Conservation (phyloP, 64 coral and sea anemone genomes). For the Catalaphyllia jardinei region DNA sequence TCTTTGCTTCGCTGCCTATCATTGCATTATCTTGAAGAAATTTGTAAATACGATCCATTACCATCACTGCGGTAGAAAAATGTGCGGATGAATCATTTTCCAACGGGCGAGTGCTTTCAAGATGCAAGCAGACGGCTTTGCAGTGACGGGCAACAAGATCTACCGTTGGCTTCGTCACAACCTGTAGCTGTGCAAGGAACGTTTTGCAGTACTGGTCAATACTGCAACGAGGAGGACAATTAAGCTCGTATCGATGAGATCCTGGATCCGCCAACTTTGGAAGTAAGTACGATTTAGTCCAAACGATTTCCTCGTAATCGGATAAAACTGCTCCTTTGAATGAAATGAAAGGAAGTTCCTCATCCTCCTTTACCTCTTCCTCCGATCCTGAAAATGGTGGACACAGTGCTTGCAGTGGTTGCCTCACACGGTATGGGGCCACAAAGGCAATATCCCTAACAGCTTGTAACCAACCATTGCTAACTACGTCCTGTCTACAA, state of each 20-base stretch:
- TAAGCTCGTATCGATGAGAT: background rate
- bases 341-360: background rate
- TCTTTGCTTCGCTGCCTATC: background rate
- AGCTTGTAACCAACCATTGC: background rate
- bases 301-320: background rate
- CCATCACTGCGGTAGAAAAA: background rate
- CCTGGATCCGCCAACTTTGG: conserved; percentile 5
- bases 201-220: background rate
- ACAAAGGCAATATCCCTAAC: conserved; percentile 29
- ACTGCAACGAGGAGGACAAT: background rate
- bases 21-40: conserved; percentile 20
- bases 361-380: too few relatives aligned
- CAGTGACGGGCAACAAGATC: conserved; percentile 49
- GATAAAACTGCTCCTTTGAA: conserved; percentile 11
- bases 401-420: background rate
- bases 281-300: conserved; percentile 49
- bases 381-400: background rate
- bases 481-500: background rate
- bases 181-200: background rate
- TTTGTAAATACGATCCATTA: conserved; percentile 44
- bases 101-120: background rate
- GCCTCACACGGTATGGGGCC: background rate
- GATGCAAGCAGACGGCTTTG: background rate
- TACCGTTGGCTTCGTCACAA: conserved; percentile 11
- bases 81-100: background rate